A percentile compares a stretch with the other conserved stretches of the same genome.
phyloP scores from a whole-genome alignment of 2,888 invertebrate species.

The Coleophora flavipennella region DNA sequence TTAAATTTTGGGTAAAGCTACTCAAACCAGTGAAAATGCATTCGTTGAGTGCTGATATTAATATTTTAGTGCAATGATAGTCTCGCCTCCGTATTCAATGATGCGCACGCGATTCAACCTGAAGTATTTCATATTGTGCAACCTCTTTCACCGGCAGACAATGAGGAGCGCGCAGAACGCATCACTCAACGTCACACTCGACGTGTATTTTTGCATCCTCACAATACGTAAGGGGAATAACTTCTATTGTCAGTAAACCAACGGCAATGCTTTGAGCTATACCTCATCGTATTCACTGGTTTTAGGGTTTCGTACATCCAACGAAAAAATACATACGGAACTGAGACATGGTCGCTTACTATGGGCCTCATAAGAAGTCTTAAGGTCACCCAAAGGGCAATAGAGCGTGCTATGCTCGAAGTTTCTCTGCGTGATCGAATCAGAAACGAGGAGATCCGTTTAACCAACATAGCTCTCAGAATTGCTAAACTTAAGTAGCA shows the following conservation, averaged over 20 bases:
- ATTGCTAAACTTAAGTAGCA: too few relatives aligned
- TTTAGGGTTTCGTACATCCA: too few relatives aligned
- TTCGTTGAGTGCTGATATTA: slow-evolving; percentile 9
- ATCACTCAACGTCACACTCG: slow-evolving; percentile 67
- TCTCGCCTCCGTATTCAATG: slow-evolving; percentile 49
- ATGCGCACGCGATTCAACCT: slow-evolving; percentile 49
- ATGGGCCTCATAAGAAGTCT: too few relatives aligned
- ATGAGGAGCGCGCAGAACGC: slow-evolving; percentile 53
- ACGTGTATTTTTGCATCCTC: slow-evolving; percentile 61
- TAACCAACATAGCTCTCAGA: too few relatives aligned
- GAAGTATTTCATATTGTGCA: slow-evolving; percentile 66
- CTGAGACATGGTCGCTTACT: too few relatives aligned
- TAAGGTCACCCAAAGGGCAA: too few relatives aligned
- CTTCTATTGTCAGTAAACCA: slow-evolving; percentile 60
- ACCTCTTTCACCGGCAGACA: slow-evolving; percentile 64
- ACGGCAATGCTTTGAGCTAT: slow-evolving; percentile 43
- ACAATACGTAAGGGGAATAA: slow-evolving; percentile 59
- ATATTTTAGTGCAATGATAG: slow-evolving; percentile 48
- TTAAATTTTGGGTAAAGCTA: too few relatives aligned
- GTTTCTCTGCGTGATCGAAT: too few relatives aligned
- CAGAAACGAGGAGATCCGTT: too few relatives aligned
- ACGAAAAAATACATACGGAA: too few relatives aligned
- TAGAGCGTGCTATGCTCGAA: too few relatives aligned
- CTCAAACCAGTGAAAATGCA: too few relatives aligned
- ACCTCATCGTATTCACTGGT: slow-evolving; percentile 28